Base-by-base conservation (phyloP, 2,888 invertebrate genomes). In the Himalopsyche tibetana region DNA sequence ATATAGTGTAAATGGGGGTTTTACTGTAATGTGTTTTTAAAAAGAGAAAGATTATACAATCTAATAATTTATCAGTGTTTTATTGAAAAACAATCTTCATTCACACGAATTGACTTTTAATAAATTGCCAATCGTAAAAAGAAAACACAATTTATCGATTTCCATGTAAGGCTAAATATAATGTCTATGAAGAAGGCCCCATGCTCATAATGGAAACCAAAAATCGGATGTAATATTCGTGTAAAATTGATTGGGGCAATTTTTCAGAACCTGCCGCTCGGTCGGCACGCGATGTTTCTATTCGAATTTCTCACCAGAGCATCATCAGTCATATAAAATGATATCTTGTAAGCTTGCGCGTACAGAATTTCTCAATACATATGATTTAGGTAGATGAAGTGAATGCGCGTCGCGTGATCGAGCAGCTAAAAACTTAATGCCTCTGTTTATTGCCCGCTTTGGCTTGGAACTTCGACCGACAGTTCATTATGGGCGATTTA, bases 281-380 rank as follows among this genome's bases (percentile, higher is more conserved):
- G 19, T 63, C 28, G 28, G 11, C 63, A 63, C 63, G 63, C 19
- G 63, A 63, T 63, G 63, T 63, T 19, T 63, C 63, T 63, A 63
- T 63, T 63, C 63, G 11, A 19, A 63, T 63, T 19, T n/a, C n/a
- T 63, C n/a, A 63, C 63, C 19, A 63, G 28, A 19, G 11, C 63
- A n/a, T 63, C 63, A 63, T 63, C 63, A 63, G 63, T 19, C 9
- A 63, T 63, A 63, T 28, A 63, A 63, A 63, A 63, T 63, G 11
- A 8, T 63, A 63, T 63, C 9, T 19, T 5, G 63, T 63, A 9
- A 5, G 28, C 19, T 2, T 11, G 0, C 45, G 0, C 45, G 63
- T 63, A 63, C 6, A 63, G 1, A 63, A 63, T 63, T 5, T 19
- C n/a, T 79, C 28, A 8, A 12, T 19, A 12, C 2, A 80, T 38